Conservation (phyloP, 1,140 invertebrate species). For the Panulirus ornatus region DNA sequence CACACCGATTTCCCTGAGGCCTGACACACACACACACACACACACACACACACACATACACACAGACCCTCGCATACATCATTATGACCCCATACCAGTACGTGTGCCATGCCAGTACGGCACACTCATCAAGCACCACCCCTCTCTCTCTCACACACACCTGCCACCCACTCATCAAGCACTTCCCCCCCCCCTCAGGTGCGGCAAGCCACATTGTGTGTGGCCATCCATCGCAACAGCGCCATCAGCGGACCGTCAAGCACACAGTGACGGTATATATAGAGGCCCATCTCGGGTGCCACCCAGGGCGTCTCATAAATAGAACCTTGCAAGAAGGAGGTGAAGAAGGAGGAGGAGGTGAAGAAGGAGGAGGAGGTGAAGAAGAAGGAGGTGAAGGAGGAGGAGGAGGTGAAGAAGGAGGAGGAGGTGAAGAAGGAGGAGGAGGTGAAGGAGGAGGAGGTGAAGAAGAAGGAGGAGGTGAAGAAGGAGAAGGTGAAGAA, state of each 20-base stretch:
- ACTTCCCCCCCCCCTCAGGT: too few species aligned
- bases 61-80: too few species aligned
- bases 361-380: too few species aligned
- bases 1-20: too few species aligned
- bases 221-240: background rate
- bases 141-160: too few species aligned
- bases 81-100: too few species aligned
- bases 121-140: too few species aligned
- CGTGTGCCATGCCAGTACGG: too few species aligned
- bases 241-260: background rate
- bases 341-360: too few species aligned
- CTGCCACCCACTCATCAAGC: too few species aligned
- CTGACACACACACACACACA: too few species aligned
- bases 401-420: background rate
- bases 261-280: background rate
- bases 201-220: background rate
- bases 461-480: background rate
- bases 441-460: background rate
- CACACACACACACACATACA: too few species aligned
- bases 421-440: background rate
- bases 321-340: slow-evolving; percentile 9
- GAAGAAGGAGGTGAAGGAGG: slow-evolving; percentile 1
- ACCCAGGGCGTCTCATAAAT: background rate
- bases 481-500: background rate
- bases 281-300: background rate